phyloP scores from a whole-genome alignment of 2,113 vertebrate species.

The Glareola pratincola region DNA sequence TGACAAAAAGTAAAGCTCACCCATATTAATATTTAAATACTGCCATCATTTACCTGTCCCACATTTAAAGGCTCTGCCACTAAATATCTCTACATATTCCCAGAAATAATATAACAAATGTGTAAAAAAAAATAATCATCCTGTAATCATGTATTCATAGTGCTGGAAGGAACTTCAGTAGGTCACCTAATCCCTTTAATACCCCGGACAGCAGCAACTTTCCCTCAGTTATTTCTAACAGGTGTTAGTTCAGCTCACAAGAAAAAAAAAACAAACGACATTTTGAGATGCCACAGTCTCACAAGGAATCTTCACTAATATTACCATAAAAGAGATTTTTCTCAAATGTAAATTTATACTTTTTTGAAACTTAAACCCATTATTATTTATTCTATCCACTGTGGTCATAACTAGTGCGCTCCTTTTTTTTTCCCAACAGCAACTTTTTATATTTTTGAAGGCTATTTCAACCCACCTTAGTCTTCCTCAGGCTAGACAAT shows the following conservation, averaged over 20 bases:
- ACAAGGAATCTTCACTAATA: neutral
- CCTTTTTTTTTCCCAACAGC: neutral
- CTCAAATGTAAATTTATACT: neutral
- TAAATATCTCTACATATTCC: neutral
- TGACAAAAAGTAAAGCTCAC: neutral
- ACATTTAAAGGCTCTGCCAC: neutral
- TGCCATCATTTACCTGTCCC: neutral
- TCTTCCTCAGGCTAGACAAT: neutral
- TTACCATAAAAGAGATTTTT: neutral
- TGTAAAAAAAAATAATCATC: neutral
- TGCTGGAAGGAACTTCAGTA: neutral
- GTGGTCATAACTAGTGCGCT: neutral
- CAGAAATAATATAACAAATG: neutral
- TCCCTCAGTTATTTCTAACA: neutral
- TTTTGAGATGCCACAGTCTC: neutral
- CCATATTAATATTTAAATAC: neutral
- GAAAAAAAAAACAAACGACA: no score
- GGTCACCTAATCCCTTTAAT: neutral
- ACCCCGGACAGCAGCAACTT: neutral
- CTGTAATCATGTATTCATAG: neutral
- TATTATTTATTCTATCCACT: neutral
- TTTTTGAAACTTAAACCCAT: neutral
- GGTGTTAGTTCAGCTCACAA: neutral
- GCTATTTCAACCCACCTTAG: neutral
- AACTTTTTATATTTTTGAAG: neutral